Percentiles rank a stretch among this genome's conserved stretches.
Evolutionary conservation across 2,113 vertebrate species (phyloP).

Genomic region (Psittacus erithacus): DNA sequence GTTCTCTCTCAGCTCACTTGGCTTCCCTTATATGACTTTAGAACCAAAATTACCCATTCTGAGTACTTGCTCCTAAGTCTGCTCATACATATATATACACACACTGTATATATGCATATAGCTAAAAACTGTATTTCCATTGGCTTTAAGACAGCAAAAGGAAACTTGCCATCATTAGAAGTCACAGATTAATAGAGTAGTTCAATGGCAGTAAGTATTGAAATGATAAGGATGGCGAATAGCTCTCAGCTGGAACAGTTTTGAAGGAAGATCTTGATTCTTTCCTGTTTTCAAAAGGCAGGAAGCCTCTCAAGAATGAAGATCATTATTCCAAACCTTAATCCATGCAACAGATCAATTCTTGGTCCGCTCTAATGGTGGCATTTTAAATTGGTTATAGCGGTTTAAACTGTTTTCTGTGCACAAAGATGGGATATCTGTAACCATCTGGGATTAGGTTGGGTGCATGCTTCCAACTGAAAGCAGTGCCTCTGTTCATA

Average conservation of each 20-base stretch:
- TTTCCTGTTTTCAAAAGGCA: not conserved
- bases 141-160: not conserved
- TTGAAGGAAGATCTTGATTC: not conserved
- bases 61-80: not conserved
- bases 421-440: not conserved
- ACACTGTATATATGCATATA: not conserved
- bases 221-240: constrained; percentile 35
- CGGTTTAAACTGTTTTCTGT: not conserved
- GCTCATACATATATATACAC: not conserved
- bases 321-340: not conserved
- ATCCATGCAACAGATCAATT: not conserved
- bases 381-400: not conserved
- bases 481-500: not conserved
- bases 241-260: constrained; percentile 40
- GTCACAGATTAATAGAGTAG: constrained; percentile 43
- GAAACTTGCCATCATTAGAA: not conserved
- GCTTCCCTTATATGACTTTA: not conserved
- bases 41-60: not conserved
- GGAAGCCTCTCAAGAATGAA: not conserved
- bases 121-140: not conserved
- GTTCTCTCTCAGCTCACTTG: not conserved
- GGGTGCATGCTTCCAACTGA: not conserved
- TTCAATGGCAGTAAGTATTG: constrained; percentile 64
- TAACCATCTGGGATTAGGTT: not conserved
- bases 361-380: not conserved